Evolutionary conservation across 2,113 vertebrate genomes (phyloP), one percentile per base, ranked within the genome.

Genomic region (Pelodiscus sinensis): DNA sequence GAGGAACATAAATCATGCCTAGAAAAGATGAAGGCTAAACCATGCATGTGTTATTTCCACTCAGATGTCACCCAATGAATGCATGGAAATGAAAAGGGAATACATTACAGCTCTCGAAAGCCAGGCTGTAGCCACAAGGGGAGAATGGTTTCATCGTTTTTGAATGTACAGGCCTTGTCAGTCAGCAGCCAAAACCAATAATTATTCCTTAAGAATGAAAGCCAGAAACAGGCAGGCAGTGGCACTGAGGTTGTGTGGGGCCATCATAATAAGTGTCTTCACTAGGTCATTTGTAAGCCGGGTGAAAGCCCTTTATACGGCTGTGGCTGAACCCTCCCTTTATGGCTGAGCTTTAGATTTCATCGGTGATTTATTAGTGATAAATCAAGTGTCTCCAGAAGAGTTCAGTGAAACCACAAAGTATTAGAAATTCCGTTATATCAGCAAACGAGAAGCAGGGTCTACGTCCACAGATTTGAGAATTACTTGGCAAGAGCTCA

Each of bases 301-400:
- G 52, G 19, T 44, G 13, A 92, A 96, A 96, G 90, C 82, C 82
- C 95, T 95, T 92, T 65, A 79, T 82, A 93, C 22, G 57, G 65
- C 94, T 91, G 79, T 44, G 96, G 84, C 88, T 94, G 94, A 95
- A 88, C 86, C 92, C 50, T 97, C 29, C 3, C 86, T 96, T 95
- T 92, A 82, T 94, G 95, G 92, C 93, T 94, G 91, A 96, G 93
- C 91, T 92, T 94, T 31, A 91, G 91, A 92, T 96, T 96, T 97
- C 95, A 95, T 95, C 96, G 90, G 91, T 89, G 93, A 96, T 95
- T 95, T 97, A 95, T 95, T 95, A 96, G 96, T 92, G 96, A 95
- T 91, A 93, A 95, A 96, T 97, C 19, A 54, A 87, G 86, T 94
- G 95, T 95, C 94, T 97, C 91, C 79, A 15, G 2, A 95, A 88